A percentile compares a stretch with the other conserved stretches of the same genome.
phyloP scores from a whole-genome alignment of 2,797 vertebrate species.

The Pipistrellus pipistrellus region DNA sequence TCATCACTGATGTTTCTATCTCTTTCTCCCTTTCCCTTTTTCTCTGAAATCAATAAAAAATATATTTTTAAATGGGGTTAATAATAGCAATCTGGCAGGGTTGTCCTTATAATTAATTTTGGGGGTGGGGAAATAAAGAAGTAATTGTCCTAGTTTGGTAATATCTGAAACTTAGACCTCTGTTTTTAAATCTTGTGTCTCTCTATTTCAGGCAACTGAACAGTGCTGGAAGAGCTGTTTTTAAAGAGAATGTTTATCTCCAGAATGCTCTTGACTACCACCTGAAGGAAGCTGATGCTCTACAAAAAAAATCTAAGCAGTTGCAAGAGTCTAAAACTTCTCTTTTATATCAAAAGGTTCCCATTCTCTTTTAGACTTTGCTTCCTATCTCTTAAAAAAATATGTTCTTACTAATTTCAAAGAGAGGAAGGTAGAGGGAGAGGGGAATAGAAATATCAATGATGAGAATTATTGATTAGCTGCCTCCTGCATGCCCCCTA shows the following conservation, averaged over 20 bases:
- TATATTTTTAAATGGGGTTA: not conserved
- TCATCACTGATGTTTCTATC: too few relatives aligned
- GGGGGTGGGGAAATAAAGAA: not conserved
- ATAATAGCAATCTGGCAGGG: not conserved
- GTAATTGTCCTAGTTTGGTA: not conserved
- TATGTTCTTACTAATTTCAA: too few relatives aligned
- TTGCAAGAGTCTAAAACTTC: constrained; percentile 88
- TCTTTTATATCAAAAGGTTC: constrained; percentile 90
- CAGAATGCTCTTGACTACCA: constrained; percentile 91
- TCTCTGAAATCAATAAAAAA: too few relatives aligned
- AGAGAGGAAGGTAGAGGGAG: too few relatives aligned
- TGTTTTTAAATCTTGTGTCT: constrained; percentile 63
- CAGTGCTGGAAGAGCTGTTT: constrained; percentile 89
- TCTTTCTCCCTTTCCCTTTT: too few relatives aligned
- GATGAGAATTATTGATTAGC: too few relatives aligned
- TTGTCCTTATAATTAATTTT: not conserved
- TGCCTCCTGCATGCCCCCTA: too few relatives aligned
- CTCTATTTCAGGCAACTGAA: constrained; percentile 91
- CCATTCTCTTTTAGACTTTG: constrained; percentile 58
- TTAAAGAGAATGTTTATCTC: constrained; percentile 93
- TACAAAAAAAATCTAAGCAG: constrained; percentile 87
- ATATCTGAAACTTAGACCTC: constrained; percentile 24
- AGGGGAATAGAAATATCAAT: too few relatives aligned
- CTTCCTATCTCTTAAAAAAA: not conserved
- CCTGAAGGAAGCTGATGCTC: constrained; percentile 89